Evolutionary conservation across 1,140 invertebrate genomes (phyloP), one percentile per base, ranked within the genome.

Genomic region (Bombyx mori): DNA sequence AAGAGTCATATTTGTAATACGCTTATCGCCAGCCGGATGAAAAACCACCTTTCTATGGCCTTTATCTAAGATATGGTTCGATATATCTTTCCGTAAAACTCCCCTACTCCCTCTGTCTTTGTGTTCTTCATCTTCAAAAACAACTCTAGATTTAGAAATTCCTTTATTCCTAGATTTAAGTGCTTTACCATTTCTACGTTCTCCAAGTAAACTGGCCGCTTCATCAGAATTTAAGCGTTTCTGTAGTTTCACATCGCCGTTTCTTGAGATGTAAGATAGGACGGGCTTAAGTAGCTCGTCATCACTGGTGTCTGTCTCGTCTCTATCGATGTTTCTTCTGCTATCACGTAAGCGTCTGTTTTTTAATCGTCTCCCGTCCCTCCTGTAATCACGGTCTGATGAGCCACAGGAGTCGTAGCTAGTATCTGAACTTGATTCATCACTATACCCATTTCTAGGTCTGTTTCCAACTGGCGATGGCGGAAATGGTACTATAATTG

Each of bases 21-120:
- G 71, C 45, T 72, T 77, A 47, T 80, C 48, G 43, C 44, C 52
- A 4, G 75, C 66, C 7, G 79, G 70, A 52, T 58, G 68, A 60
- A 82, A 79, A 50, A 82, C 53, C 4, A 82, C 54, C 63, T 82
- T 58, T 51, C 79, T 79, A 51, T 66, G 73, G 6, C 73, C 76
- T n/a, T 61, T 42, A 7, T 50, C 44, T 52, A 77, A 35, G 3
- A 56, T 49, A 10, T 73, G 68, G n/a, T 63, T 57, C 6, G 56
- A 5, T 6, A 48, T 12, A 26, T 64, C 66, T 10, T 56, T 49
- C 26, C 61, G 52, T 18, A 64, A 7, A 35, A 75, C 56, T 57
- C 73, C 50, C 10, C 57, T 63, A 1, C 54, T 44, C 7, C 46
- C 35, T 26, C 45, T 35, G 3, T 3, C 22, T 6, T 44, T 58